phyloP scores from a whole-genome alignment of 2,888 invertebrate genomes.

The Thymelicus acteon region DNA sequence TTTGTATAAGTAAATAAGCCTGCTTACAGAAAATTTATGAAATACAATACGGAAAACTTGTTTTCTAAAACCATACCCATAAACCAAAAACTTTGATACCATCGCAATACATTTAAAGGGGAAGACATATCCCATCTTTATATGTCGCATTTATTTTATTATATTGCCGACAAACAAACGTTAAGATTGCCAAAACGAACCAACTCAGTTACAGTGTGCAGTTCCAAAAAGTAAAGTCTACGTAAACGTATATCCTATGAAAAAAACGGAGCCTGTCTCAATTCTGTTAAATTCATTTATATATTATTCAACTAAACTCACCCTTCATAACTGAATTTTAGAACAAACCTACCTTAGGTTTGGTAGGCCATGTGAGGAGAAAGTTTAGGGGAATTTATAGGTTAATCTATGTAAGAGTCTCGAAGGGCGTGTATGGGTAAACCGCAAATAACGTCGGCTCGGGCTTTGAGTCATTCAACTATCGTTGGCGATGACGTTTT shows the following conservation, averaged over 20 bases:
- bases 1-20: too few species aligned
- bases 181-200: constrained; percentile 36
- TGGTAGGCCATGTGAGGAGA: constrained; percentile 7
- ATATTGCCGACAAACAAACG: constrained; percentile 33
- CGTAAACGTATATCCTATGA: neutral
- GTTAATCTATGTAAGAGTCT: constrained; percentile 5
- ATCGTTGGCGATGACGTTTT: constrained; percentile 59
- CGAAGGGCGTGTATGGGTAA: constrained; percentile 35
- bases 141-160: constrained; percentile 38
- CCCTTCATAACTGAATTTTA: constrained; percentile 22
- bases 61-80: constrained; percentile 21
- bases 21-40: neutral
- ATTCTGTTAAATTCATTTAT: constrained; percentile 10
- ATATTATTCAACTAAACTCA: constrained; percentile 22
- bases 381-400: constrained; percentile 6
- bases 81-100: constrained; percentile 35
- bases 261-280: neutral
- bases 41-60: constrained; percentile 1
- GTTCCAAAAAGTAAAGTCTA: neutral
- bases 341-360: constrained; percentile 1
- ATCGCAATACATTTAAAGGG: constrained; percentile 33
- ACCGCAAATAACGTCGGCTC: constrained; percentile 38
- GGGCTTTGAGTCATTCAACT: constrained; percentile 41
- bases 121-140: constrained; percentile 32
- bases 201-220: constrained; percentile 10